These are phyloP conservation scores for Hystrix cristata DNA, from an alignment of 2,113 vertebrate species.

Conservation along the genomic window DNA sequence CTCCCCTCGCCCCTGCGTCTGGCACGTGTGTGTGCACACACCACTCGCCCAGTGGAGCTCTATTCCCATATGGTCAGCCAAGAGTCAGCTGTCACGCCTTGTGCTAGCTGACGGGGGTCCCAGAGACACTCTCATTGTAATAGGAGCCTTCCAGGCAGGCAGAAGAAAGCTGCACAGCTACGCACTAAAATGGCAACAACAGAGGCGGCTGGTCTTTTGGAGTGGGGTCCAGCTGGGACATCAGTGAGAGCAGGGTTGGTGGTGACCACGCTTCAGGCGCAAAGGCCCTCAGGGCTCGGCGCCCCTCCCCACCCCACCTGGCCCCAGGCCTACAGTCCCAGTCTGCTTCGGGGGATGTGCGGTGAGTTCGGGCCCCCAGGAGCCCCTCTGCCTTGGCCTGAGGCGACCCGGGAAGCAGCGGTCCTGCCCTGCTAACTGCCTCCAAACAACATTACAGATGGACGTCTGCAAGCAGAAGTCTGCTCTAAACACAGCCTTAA, in stretches of 20 bases:
- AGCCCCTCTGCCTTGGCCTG: background rate
- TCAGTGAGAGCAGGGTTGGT: background rate
- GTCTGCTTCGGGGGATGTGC: background rate
- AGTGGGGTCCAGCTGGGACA: background rate
- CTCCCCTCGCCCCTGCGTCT: background rate
- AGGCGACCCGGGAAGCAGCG: background rate
- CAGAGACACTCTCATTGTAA: conserved; percentile 33
- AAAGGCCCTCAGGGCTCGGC: background rate
- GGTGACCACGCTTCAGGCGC: background rate
- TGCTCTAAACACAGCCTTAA: conserved; percentile 78
- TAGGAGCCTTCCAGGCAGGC: background rate
- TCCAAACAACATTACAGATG: conserved; percentile 54
- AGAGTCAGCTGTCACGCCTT: background rate
- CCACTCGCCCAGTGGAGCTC: background rate
- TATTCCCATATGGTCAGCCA: background rate
- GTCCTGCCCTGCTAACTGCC: background rate
- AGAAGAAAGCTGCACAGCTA: background rate
- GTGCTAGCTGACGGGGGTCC: background rate
- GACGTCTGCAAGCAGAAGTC: conserved; percentile 47
- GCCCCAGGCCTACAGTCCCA: background rate
- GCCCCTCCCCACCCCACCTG: background rate
- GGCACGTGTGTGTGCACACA: no score
- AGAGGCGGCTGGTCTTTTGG: background rate
- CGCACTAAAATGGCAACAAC: background rate
- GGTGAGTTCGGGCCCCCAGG: background rate